phyloP scores from a whole-genome alignment of 2,797 vertebrate species.

The Geotrypetes seraphini region DNA sequence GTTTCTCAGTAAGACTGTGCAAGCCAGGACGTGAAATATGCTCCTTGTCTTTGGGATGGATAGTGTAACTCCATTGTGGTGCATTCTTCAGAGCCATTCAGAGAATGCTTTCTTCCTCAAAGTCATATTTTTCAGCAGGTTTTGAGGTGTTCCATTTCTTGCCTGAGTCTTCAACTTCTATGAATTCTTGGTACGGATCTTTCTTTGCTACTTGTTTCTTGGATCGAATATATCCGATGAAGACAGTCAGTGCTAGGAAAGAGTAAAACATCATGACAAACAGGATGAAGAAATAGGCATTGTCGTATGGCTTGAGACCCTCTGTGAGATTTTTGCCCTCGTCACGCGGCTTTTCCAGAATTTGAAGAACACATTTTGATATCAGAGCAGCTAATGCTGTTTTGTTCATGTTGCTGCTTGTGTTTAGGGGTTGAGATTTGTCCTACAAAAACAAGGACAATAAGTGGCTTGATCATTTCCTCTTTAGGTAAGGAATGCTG shows the following conservation, averaged over 20 bases:
- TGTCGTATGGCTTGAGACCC: conserved; percentile 69
- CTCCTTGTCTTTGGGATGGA: too few relatives aligned
- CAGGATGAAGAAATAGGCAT: conserved; percentile 76
- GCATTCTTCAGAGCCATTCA: too few relatives aligned
- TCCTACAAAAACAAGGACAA: conserved; percentile 2
- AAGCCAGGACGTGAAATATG: too few relatives aligned
- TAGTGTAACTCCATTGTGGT: too few relatives aligned
- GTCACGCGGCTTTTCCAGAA: conserved; percentile 54
- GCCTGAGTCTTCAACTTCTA: conserved; percentile 34
- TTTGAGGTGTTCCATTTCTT: conserved; percentile 58
- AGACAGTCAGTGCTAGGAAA: conserved; percentile 72
- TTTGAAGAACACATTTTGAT: conserved; percentile 42
- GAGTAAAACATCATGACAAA: conserved; percentile 87
- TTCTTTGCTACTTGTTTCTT: conserved; percentile 63
- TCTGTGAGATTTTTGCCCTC: conserved; percentile 35
- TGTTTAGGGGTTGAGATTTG: conserved; percentile 1
- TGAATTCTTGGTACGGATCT: conserved; percentile 72
- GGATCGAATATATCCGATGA: conserved; percentile 66
- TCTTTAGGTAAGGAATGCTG: conserved; percentile 44
- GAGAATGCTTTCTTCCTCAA: conserved; percentile 78
- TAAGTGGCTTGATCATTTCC: conserved; percentile 8
- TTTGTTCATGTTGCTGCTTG: conserved; percentile 29
- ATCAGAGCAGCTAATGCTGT: conserved; percentile 41
- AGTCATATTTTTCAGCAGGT: conserved; percentile 61
- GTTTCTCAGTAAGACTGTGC: too few relatives aligned